Evolutionary conservation across 2,113 vertebrate species (phyloP).

Genomic region (Melanerpes aurifrons): DNA sequence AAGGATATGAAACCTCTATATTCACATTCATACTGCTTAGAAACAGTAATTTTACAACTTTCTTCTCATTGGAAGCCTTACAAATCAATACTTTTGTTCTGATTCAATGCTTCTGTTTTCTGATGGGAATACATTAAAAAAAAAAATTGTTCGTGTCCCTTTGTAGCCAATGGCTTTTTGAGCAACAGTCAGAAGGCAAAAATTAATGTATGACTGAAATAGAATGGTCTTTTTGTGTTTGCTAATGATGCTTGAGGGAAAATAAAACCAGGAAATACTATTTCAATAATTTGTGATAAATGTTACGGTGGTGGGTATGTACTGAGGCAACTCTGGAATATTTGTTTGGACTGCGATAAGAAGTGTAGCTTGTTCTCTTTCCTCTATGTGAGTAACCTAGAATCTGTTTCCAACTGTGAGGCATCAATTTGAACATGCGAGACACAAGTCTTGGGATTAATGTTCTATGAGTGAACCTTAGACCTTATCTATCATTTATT

Average conservation of each 20-base stretch:
- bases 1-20: not conserved
- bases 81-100: conserved; percentile 34
- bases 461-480: conserved; percentile 71
- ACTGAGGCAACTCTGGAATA: not conserved
- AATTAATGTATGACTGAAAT: not conserved
- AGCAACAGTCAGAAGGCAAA: conserved; percentile 12
- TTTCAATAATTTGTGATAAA: conserved; percentile 4
- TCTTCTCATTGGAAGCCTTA: conserved; percentile 17
- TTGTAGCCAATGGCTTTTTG: not conserved
- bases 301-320: not conserved
- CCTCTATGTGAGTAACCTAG: conserved; percentile 32
- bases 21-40: not conserved
- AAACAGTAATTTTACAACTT: not conserved
- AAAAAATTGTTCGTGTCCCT: not conserved
- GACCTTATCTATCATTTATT: conserved; percentile 79
- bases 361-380: conserved; percentile 26
- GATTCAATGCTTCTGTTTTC: not conserved
- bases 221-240: conserved; percentile 10
- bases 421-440: conserved; percentile 60
- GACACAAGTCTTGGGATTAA: conserved; percentile 54
- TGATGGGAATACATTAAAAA: not conserved
- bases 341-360: not conserved
- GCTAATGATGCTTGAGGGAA: not conserved
- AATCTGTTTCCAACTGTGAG: conserved; percentile 51
- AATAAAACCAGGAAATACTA: conserved; percentile 6